A percentile compares a stretch with the other conserved stretches of the same genome.
Conservation (phyloP, 2,797 vertebrate species). For the Falco concolor region DNA sequence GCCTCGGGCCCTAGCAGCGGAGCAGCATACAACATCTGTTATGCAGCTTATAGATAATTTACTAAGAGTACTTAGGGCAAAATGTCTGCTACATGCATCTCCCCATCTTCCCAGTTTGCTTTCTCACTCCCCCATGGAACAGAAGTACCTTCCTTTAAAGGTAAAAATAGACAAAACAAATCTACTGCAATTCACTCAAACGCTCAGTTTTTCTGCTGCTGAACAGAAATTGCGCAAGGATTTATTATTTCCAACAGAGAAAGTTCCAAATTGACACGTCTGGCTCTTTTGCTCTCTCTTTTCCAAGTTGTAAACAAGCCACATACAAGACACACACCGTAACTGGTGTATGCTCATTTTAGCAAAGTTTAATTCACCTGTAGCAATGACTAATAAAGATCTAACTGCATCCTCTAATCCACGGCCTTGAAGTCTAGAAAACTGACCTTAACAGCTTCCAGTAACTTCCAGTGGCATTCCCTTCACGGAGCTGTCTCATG, state of each 20-base stretch:
- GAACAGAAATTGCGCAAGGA: neutral
- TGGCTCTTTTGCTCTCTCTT: neutral
- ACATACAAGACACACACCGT: neutral
- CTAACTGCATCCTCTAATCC: neutral
- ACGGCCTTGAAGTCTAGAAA: neutral
- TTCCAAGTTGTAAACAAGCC: neutral
- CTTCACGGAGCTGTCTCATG: neutral
- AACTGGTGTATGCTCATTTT: neutral
- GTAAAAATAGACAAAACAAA: neutral
- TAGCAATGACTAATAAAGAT: neutral
- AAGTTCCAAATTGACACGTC: neutral
- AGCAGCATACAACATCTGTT: neutral
- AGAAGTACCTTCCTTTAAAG: neutral
- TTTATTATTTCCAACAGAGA: neutral
- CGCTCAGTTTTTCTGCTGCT: neutral
- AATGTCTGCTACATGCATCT: neutral
- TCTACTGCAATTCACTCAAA: neutral
- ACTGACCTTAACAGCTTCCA: neutral
- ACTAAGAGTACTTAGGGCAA: slow-evolving; percentile 1
- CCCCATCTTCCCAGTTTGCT: neutral
- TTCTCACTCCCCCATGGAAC: neutral
- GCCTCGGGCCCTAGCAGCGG: neutral
- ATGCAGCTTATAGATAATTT: slow-evolving; percentile 16
- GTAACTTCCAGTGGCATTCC: neutral
- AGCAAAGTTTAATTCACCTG: neutral